These are phyloP conservation scores for Melopsittacus undulatus DNA, from an alignment of 2,797 vertebrate species.

Conservation along the genomic window DNA sequence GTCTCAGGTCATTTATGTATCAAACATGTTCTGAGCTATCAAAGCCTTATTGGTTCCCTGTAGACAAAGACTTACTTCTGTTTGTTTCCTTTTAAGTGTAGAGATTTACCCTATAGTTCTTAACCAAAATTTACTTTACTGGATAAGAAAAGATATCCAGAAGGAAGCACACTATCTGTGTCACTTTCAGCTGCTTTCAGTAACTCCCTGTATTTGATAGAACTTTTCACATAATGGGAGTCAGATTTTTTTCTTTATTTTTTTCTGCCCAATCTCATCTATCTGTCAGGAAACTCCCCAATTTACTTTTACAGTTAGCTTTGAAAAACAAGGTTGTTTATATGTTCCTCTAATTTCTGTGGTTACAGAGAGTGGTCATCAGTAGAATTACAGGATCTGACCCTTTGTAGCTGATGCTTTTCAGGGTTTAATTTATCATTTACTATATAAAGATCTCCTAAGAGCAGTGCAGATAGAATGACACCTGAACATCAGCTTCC, in stretches of 20 bases:
- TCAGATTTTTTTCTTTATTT: background rate
- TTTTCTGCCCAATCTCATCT: background rate
- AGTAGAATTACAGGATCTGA: background rate
- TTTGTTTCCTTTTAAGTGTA: background rate
- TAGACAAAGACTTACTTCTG: background rate
- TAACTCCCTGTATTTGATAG: background rate
- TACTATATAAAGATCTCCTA: background rate
- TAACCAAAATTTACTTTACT: background rate
- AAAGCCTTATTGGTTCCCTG: background rate
- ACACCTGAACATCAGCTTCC: background rate
- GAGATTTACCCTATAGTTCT: background rate
- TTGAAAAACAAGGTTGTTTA: background rate
- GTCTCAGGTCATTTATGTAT: background rate
- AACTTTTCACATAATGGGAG: background rate
- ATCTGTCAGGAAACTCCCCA: background rate
- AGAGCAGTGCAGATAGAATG: background rate
- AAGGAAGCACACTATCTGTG: background rate
- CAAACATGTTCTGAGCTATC: background rate
- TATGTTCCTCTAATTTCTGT: background rate
- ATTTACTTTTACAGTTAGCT: background rate
- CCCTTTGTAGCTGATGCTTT: background rate
- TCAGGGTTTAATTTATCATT: background rate
- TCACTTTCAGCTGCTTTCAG: background rate
- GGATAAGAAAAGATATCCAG: background rate
- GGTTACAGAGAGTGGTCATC: background rate